Conservation (phyloP, 2,888 invertebrate genomes). For the Heteropelma amictum region DNA sequence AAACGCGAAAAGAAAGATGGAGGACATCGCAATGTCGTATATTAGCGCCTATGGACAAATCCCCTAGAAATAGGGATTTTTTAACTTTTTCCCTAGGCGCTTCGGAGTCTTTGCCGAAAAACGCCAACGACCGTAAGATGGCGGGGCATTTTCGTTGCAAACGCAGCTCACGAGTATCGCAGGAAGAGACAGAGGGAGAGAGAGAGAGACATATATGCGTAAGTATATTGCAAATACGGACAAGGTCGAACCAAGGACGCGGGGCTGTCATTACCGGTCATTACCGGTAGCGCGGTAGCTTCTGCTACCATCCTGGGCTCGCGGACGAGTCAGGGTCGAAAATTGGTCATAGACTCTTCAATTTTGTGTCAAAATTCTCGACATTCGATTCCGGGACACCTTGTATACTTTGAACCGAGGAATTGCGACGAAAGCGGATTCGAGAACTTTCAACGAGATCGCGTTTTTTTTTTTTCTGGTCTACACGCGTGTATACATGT, state of each 20-base stretch:
- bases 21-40: not conserved
- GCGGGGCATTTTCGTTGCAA: too few species aligned
- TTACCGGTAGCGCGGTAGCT: conserved; percentile 23
- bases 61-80: conserved; percentile 3
- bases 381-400: too few species aligned
- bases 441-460: conserved; percentile 28
- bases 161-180: too few species aligned
- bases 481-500: conserved; percentile 29
- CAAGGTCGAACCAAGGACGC: conserved; percentile 66
- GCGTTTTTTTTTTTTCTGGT: conserved; percentile 16
- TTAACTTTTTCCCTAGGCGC: not conserved
- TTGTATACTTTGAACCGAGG: too few species aligned
- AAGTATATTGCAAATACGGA: conserved; percentile 46
- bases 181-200: too few species aligned
- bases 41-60: conserved; percentile 22
- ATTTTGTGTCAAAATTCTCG: too few species aligned
- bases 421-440: too few species aligned
- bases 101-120: not conserved
- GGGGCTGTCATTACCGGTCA: conserved; percentile 16
- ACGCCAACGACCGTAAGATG: too few species aligned
- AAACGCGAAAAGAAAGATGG: conserved; percentile 37
- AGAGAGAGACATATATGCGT: conserved; percentile 34
- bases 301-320: conserved; percentile 10
- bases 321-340: too few species aligned
- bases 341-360: conserved; percentile 41